phyloP scores from a whole-genome alignment of 2,113 vertebrate genomes.

The Suncus etruscus region DNA sequence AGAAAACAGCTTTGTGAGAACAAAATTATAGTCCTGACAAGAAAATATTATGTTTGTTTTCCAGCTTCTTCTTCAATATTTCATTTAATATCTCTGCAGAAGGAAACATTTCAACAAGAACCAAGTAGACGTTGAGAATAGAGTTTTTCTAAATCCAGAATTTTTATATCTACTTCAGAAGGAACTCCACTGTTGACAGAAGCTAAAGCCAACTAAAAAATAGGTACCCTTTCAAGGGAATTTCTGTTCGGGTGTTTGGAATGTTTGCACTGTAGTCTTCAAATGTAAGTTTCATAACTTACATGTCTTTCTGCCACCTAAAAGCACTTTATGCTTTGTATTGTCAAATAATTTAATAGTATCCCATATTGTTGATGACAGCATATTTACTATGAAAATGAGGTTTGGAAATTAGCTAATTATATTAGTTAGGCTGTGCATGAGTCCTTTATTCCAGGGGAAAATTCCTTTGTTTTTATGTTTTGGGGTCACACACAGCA shows the following conservation, averaged over 20 bases:
- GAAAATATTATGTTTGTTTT: constrained; percentile 42
- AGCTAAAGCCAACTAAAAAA: not conserved
- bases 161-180: not conserved
- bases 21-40: constrained; percentile 57
- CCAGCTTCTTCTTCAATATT: constrained; percentile 24
- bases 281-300: constrained; percentile 18
- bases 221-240: not conserved
- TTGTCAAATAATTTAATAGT: not conserved
- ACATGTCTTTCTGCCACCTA: constrained; percentile 9
- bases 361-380: constrained; percentile 48
- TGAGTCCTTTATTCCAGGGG: not conserved
- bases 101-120: constrained; percentile 63
- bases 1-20: constrained; percentile 48
- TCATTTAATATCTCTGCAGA: constrained; percentile 35
- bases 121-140: constrained; percentile 18
- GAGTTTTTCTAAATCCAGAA: constrained; percentile 39
- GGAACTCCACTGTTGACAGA: not conserved
- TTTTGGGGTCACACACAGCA: too few relatives aligned
- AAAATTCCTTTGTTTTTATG: not conserved
- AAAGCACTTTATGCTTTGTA: constrained; percentile 8
- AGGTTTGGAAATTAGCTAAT: constrained; percentile 12
- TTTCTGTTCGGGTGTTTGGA: not conserved
- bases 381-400: not conserved
- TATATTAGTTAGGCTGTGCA: not conserved
- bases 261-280: not conserved